A percentile compares a stretch with the other conserved stretches of the same genome.
Evolutionary conservation across 1,140 invertebrate species (phyloP).

Genomic region (Forficula auricularia): DNA sequence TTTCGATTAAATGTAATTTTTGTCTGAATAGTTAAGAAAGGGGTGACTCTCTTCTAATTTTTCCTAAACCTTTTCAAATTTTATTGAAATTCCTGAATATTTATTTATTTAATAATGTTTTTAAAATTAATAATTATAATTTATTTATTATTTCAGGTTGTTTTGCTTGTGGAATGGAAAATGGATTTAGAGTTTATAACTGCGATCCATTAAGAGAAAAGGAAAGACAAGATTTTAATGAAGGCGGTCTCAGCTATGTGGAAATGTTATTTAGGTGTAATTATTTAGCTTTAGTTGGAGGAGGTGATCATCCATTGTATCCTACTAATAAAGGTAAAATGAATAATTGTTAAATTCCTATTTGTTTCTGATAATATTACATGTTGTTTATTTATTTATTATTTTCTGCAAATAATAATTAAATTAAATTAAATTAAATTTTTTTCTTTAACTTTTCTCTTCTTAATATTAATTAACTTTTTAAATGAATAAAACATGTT

Average conservation of each 20-base stretch:
- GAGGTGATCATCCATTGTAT: conserved; percentile 77
- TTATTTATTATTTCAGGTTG: conserved; percentile 50
- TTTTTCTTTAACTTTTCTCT: no score
- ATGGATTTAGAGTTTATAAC: conserved; percentile 93
- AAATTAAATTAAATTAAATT: not conserved
- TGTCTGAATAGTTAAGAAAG: no score
- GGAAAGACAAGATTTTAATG: conserved; percentile 75
- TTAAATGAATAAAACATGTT: no score
- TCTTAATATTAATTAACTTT: no score
- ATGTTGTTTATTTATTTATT: not conserved
- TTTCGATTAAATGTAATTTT: no score
- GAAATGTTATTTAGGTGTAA: conserved; percentile 98
- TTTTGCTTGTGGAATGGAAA: conserved; percentile 93
- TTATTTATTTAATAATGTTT: no score
- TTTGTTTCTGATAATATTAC: no score
- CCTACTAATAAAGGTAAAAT: conserved; percentile 78
- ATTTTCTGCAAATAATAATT: not conserved
- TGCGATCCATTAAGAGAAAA: conserved; percentile 94
- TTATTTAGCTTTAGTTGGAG: conserved; percentile 89
- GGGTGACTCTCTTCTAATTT: no score
- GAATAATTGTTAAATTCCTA: conserved; percentile 4
- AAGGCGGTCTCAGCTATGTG: conserved; percentile 80
- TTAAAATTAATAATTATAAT: no score
- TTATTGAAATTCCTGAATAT: no score
- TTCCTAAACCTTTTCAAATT: no score